Evolutionary conservation across 2,888 invertebrate species (phyloP).

Genomic region (Bellardia bayeri): DNA sequence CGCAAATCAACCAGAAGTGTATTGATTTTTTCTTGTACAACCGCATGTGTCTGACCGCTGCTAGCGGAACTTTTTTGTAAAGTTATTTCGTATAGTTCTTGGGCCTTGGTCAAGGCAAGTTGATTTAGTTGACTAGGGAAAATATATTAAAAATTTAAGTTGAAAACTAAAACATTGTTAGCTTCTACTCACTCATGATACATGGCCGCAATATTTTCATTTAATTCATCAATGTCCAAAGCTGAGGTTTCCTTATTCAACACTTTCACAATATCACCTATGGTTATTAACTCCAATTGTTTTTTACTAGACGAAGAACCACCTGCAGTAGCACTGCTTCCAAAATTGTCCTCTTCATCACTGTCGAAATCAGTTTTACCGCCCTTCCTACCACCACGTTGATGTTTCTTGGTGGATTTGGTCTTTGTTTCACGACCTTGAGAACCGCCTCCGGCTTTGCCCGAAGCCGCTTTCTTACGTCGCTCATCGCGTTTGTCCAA

Average conservation of each 20-base stretch:
- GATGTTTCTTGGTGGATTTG: constrained; percentile 94
- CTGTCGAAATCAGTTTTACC: constrained; percentile 85
- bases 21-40: constrained; percentile 93
- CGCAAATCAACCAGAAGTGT: constrained; percentile 90
- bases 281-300: constrained; percentile 87
- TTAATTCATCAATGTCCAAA: constrained; percentile 90
- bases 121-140: constrained; percentile 87
- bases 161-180: constrained; percentile 1
- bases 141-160: not conserved
- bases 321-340: constrained; percentile 80
- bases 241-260: constrained; percentile 87
- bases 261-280: constrained; percentile 88
- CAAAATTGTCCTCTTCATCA: constrained; percentile 86
- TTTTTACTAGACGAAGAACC: constrained; percentile 71
- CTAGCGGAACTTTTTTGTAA: constrained; percentile 86
- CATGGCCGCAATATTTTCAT: constrained; percentile 88
- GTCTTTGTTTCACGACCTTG: constrained; percentile 98
- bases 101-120: constrained; percentile 88
- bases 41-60: constrained; percentile 91
- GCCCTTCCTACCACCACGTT: constrained; percentile 85
- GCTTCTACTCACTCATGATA: constrained; percentile 86
- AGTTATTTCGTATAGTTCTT: constrained; percentile 90
- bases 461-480: constrained; percentile 93
- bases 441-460: constrained; percentile 95
- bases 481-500: constrained; percentile 93